A percentile compares a stretch with the other conserved stretches of the same genome.
phyloP scores from a whole-genome alignment of 2,797 vertebrate species.

The Melanogrammus aeglefinus region DNA sequence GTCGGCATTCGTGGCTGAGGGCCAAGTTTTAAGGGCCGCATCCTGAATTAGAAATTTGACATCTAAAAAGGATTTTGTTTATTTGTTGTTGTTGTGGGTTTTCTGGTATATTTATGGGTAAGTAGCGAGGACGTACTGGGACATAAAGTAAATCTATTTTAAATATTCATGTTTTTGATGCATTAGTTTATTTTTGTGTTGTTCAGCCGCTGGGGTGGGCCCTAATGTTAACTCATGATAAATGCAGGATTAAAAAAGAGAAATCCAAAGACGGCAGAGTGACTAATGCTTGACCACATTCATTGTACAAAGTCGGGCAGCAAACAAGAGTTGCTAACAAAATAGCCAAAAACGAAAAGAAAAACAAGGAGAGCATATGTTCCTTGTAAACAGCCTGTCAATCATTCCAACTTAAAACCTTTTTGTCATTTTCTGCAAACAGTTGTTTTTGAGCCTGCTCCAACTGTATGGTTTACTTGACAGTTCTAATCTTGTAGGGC shows the following conservation, averaged over 20 bases:
- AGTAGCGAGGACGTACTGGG: background rate
- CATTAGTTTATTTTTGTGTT: background rate
- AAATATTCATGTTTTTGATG: constrained; percentile 2
- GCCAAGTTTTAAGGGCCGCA: background rate
- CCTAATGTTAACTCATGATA: background rate
- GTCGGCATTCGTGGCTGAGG: background rate
- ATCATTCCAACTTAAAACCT: constrained; percentile 60
- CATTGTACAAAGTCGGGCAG: background rate
- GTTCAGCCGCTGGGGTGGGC: background rate
- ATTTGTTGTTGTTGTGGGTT: background rate
- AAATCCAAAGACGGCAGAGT: constrained; percentile 5
- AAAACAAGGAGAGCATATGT: constrained; percentile 24
- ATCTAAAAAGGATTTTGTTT: constrained; percentile 1
- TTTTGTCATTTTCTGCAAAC: constrained; percentile 34
- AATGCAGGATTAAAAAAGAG: background rate
- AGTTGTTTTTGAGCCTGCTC: constrained; percentile 51
- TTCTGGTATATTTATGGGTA: background rate
- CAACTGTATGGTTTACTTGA: constrained; percentile 71
- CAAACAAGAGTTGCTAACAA: constrained; percentile 25
- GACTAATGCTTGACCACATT: constrained; percentile 13
- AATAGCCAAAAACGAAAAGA: constrained; percentile 24
- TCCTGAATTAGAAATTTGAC: background rate
- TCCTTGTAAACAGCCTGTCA: constrained; percentile 63
- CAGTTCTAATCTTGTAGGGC: constrained; percentile 65
- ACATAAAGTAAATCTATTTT: background rate